These are phyloP conservation scores for Petrocephalus microphthalmus DNA, from an alignment of 2,113 vertebrate genomes.

Conservation along the genomic window DNA sequence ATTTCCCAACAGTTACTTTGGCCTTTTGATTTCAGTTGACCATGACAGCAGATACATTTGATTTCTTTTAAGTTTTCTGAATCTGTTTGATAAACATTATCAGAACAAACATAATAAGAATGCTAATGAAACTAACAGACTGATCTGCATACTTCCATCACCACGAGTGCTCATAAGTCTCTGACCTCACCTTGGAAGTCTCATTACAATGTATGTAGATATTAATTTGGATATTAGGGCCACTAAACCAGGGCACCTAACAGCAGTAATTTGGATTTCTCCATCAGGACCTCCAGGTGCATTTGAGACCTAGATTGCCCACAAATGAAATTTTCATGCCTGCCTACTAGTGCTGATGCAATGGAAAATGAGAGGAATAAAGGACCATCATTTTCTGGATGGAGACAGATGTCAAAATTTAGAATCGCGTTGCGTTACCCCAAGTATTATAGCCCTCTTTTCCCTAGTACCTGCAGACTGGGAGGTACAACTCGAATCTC, in stretches of 20 bases:
- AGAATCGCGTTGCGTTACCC: not conserved
- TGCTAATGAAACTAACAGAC: not conserved
- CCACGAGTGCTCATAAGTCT: constrained; percentile 40
- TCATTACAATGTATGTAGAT: constrained; percentile 48
- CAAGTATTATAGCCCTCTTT: not conserved
- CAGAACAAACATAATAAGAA: not conserved
- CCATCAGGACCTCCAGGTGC: constrained; percentile 41
- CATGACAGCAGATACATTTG: not conserved
- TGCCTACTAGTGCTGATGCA: constrained; percentile 2
- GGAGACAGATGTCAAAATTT: not conserved
- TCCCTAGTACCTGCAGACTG: not conserved
- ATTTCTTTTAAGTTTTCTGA: not conserved
- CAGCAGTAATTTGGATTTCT: constrained; percentile 60
- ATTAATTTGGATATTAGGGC: constrained; percentile 58
- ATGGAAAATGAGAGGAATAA: constrained; percentile 8
- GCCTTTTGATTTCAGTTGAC: not conserved
- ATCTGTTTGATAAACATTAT: not conserved
- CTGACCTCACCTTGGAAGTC: constrained; percentile 46
- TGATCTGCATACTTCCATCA: constrained; percentile 42
- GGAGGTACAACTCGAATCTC: not conserved
- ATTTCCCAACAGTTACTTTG: not conserved
- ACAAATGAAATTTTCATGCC: constrained; percentile 11
- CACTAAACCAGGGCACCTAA: constrained; percentile 57
- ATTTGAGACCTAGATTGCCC: not conserved
- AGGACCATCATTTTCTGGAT: not conserved